phyloP scores from a whole-genome alignment of 2,888 invertebrate species.

The Lasioglossum lativentre region DNA sequence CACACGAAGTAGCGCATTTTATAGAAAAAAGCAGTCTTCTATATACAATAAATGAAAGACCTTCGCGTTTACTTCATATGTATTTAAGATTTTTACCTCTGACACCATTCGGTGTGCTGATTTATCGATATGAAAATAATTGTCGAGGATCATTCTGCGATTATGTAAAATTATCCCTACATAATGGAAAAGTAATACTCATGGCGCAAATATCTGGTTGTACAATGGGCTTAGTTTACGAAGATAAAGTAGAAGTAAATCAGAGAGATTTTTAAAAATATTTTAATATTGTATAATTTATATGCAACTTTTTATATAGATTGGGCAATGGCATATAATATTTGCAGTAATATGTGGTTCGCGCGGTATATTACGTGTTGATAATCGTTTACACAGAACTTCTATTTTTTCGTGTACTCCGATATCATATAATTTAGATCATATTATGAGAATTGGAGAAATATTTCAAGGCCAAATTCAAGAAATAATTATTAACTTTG shows the following conservation, averaged over 20 bases:
- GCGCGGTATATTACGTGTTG: constrained; percentile 83
- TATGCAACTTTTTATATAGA: constrained; percentile 65
- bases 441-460: constrained; percentile 84
- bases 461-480: constrained; percentile 85
- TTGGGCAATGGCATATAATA: constrained; percentile 85
- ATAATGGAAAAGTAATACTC: constrained; percentile 66
- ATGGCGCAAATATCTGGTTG: constrained; percentile 61
- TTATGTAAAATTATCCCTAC: constrained; percentile 63
- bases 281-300: constrained; percentile 11
- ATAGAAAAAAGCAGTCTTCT: constrained; percentile 85
- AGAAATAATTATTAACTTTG: constrained; percentile 85
- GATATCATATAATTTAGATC: constrained; percentile 81
- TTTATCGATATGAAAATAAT: constrained; percentile 83
- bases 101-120: constrained; percentile 85
- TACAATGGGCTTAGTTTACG: constrained; percentile 49
- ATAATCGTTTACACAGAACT: constrained; percentile 82
- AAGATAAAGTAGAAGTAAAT: constrained; percentile 56
- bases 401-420: constrained; percentile 84
- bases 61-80: constrained; percentile 85
- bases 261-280: not conserved
- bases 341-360: constrained; percentile 84
- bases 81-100: constrained; percentile 85
- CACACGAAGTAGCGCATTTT: constrained; percentile 84
- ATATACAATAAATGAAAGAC: constrained; percentile 83
- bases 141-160: constrained; percentile 82